These are phyloP conservation scores for Leptopilina syphax DNA, from an alignment of 2,888 invertebrate genomes.

Conservation along the genomic window DNA sequence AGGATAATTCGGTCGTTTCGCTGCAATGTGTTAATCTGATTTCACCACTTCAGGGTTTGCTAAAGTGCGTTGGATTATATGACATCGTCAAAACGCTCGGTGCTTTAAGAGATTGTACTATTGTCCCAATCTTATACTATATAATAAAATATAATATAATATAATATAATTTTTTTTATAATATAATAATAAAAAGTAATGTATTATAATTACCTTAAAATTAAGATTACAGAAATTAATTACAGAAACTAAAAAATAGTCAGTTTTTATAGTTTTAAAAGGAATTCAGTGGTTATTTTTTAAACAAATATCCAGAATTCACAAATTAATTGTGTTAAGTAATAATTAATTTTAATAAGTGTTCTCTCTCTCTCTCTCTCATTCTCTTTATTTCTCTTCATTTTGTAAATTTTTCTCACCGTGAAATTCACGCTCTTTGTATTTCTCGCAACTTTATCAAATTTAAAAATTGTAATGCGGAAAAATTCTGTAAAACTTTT, in stretches of 20 bases:
- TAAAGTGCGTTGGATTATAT: slow-evolving; percentile 46
- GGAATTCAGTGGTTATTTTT: no score
- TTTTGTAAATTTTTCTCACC: background rate
- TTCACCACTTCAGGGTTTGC: slow-evolving; percentile 62
- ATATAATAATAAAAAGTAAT: no score
- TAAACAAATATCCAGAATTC: no score
- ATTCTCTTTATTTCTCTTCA: background rate
- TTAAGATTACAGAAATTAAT: no score
- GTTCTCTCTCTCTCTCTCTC: background rate
- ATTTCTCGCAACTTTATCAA: background rate
- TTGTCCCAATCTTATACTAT: background rate
- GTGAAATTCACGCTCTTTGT: background rate
- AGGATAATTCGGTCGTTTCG: slow-evolving; percentile 60
- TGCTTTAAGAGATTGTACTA: slow-evolving; percentile 45
- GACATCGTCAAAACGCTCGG: slow-evolving; percentile 43
- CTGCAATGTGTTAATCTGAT: slow-evolving; percentile 67
- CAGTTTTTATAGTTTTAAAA: no score
- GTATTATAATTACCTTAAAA: no score
- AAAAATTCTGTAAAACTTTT: slow-evolving; percentile 6
- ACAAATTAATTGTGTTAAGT: no score
- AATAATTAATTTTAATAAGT: background rate
- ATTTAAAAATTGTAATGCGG: background rate
- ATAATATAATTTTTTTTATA: no score
- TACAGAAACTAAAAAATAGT: no score
- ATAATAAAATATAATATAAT: no score